Evolutionary conservation across 2,888 invertebrate genomes (phyloP), one percentile per base, ranked within the genome.

Genomic region (Drosophila villosipedis): DNA sequence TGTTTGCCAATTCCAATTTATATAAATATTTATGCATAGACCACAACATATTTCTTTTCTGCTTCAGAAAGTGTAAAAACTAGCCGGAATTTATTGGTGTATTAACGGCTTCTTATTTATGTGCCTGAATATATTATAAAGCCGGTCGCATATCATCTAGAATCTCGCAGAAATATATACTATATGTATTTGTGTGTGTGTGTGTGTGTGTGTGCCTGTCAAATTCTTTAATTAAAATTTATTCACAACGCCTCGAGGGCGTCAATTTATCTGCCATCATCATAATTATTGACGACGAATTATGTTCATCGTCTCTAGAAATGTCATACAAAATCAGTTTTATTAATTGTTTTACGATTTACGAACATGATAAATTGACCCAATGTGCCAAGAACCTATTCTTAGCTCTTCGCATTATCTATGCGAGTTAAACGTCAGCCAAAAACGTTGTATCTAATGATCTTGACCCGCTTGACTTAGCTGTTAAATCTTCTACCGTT

Each of bases 201-300:
- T 31, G 39, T n/a, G n/a, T n/a, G n/a, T 52, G 47, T 60, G 55
- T 55, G 64, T 65, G 64, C 52, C 61, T 67, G 53, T 52, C 62
- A 28, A 31, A 33, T 33, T 55, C 60, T 67, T 58, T 65, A 73
- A 82, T 77, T 72, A 68, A 82, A 85, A 88, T 85, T 85, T 76
- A 84, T 87, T 75, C 83, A 73, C 37, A 61, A 54, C 76, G 77
- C 67, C 89, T 73, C 66, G 75, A 80, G 89, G 86, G 89, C 78
- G 83, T 86, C 76, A 84, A 83, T 89, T 87, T 84, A 87, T 83
- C 78, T 82, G 76, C 80, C 85, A 87, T 82, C 81, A 75, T 55
- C 66, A 77, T 79, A 68, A 82, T 82, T 61, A 78, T 78, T 47
- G 58, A 62, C 22, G 16, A 55, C 68, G 64, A 68, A 62, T 73